A percentile compares a stretch with the other conserved stretches of the same genome.
phyloP scores from a whole-genome alignment of 2,888 invertebrate genomes.

The Aleiodes alternator region DNA sequence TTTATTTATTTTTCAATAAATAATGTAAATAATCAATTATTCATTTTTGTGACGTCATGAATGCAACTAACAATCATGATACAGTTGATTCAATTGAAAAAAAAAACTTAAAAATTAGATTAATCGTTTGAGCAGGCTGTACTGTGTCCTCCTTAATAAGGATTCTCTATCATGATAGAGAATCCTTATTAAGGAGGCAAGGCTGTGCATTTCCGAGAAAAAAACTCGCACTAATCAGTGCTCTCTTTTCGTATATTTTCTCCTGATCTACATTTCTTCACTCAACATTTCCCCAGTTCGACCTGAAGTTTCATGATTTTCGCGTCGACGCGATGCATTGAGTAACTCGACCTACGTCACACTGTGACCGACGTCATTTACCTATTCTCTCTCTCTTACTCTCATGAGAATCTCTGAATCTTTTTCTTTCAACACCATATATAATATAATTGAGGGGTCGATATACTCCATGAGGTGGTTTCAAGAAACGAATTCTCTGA shows the following conservation, averaged over 20 bases:
- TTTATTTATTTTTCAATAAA: too few relatives aligned
- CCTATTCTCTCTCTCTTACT: conserved; percentile 50
- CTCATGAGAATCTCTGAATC: background rate
- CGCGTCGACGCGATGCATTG: conserved; percentile 59
- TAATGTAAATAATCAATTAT: too few relatives aligned
- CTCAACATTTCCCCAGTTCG: conserved; percentile 10
- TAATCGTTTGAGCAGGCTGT: too few relatives aligned
- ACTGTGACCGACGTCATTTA: conserved; percentile 69
- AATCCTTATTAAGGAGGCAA: too few relatives aligned
- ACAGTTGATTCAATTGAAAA: too few relatives aligned
- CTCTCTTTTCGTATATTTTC: conserved; percentile 52
- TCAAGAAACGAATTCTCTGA: background rate
- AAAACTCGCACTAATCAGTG: conserved; percentile 10
- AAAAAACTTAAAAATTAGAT: too few relatives aligned
- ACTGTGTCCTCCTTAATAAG: too few relatives aligned
- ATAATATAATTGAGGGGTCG: conserved; percentile 42
- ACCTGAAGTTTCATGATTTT: conserved; percentile 18
- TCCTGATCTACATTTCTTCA: conserved; percentile 51
- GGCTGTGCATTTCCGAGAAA: too few relatives aligned
- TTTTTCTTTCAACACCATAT: conserved; percentile 55
- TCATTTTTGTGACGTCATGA: too few relatives aligned
- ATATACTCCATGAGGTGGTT: conserved; percentile 3
- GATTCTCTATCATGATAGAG: too few relatives aligned
- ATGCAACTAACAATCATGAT: too few relatives aligned
- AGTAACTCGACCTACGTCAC: conserved; percentile 67